These are phyloP conservation scores for Myotis findleyi DNA, from an alignment of 2,797 vertebrate genomes.

Conservation along the genomic window DNA sequence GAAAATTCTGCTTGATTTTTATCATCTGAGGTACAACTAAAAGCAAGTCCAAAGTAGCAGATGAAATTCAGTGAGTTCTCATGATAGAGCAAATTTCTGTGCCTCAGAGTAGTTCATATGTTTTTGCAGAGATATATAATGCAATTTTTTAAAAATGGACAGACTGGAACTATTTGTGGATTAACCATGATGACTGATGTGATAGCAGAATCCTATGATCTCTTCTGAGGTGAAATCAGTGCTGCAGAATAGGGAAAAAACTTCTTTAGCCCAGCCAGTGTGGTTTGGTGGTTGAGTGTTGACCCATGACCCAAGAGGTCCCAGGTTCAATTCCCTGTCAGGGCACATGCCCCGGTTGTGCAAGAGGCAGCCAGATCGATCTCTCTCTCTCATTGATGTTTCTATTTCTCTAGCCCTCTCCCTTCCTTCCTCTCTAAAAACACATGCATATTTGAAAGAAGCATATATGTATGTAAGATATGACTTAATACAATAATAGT, in stretches of 20 bases:
- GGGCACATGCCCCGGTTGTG: too few relatives aligned
- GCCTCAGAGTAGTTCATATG: not conserved
- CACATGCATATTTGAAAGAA: too few relatives aligned
- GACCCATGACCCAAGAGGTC: too few relatives aligned
- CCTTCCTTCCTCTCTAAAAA: too few relatives aligned
- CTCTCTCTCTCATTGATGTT: too few relatives aligned
- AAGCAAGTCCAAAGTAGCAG: not conserved
- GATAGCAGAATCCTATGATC: slow-evolving; percentile 27
- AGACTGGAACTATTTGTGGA: slow-evolving; percentile 26
- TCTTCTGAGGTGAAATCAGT: slow-evolving; percentile 51
- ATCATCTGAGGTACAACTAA: not conserved
- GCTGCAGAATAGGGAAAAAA: not conserved
- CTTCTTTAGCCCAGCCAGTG: not conserved
- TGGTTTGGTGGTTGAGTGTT: too few relatives aligned
- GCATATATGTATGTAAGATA: not conserved
- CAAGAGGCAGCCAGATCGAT: too few relatives aligned
- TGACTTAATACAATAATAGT: not conserved
- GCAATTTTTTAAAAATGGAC: not conserved
- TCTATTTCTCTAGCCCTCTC: too few relatives aligned
- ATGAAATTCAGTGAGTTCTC: slow-evolving; percentile 25
- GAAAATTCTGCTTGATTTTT: not conserved
- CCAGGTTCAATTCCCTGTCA: too few relatives aligned
- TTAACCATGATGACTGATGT: slow-evolving; percentile 21
- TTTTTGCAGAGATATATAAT: slow-evolving; percentile 52
- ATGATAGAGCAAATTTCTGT: not conserved